Base-by-base conservation (phyloP, 2,113 vertebrate species). In the Apaloderma vittatum region DNA sequence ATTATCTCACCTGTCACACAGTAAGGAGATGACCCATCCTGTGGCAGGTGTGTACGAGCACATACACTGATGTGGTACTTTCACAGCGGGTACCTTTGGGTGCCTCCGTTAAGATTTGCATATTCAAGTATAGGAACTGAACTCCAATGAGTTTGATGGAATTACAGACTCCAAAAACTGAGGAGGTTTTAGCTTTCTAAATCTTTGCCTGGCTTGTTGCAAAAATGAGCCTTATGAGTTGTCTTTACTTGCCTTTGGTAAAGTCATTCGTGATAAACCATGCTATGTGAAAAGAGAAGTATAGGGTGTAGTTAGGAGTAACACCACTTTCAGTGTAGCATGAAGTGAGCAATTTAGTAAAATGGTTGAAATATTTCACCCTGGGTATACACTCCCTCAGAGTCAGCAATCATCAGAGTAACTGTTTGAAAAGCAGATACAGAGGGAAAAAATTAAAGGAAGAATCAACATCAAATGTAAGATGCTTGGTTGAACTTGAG, bases 361-460 rank as follows among this genome's bases (percentile, higher is more conserved):
- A 90, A 91, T 34, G 52, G 27, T 59, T 61, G 19, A 86, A 84
- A 77, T 74, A 62, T 24, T 76, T 90, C n/a, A 70, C 29, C n/a
- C 37, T 54, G 26, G 45, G 26, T 70, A 65, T 36, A 17, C 7
- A 37, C 12, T 49, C 65, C 29, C 45, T 86, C 46, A 37, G 57
- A 62, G 46, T 27, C 61, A 90, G 24, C 15, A 29, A 36, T 89
- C 52, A 54, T 51, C 27, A 84, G 68, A 40, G 30, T 81, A 80
- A 80, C 66, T 62, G 23, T 61, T 70, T 84, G 62, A 88, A 95
- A 91, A 82, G 55, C 61, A 81, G 70, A 72, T 54, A 81, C 3
- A 54, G 45, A 54, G 45, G 43, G 57, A 16, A 63, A 66, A 88
- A 95, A 79, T 74, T 61, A 89, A 85, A 92, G 62, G 51, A 84